Percentiles rank a stretch among this genome's conserved stretches.
phyloP scores from a whole-genome alignment of 30 jellyfish, hydroid and myxozoan species.

The Sanderia malayensis region DNA sequence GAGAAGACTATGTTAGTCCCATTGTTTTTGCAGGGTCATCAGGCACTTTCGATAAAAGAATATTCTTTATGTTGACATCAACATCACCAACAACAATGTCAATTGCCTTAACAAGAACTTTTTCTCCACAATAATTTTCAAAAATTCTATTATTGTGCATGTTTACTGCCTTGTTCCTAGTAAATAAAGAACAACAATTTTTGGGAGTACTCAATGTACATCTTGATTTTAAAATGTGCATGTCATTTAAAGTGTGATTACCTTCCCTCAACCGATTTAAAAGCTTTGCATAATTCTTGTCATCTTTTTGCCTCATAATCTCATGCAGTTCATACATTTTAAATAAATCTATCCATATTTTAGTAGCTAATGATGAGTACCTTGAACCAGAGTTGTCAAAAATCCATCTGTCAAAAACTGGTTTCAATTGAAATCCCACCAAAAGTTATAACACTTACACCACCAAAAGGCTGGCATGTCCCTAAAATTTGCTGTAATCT shows the following conservation, averaged over 20 bases:
- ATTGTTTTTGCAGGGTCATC: slow-evolving; percentile 8
- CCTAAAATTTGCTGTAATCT: too few species aligned
- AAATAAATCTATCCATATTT: slow-evolving; percentile 13
- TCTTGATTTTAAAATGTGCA: neutral
- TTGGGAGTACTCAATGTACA: neutral
- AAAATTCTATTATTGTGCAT: neutral
- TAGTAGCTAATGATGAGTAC: too few species aligned
- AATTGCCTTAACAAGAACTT: too few species aligned
- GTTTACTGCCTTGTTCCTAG: slow-evolving; percentile 13
- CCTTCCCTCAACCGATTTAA: neutral
- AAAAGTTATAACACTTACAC: slow-evolving; percentile 8
- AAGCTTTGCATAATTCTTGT: neutral
- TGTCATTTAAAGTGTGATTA: neutral
- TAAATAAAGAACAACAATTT: too few species aligned
- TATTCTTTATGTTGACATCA: neutral
- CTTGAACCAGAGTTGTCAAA: neutral
- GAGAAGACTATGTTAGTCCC: neutral
- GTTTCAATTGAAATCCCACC: neutral
- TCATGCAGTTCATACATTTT: slow-evolving; percentile 7
- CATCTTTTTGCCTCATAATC: neutral
- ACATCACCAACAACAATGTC: too few species aligned
- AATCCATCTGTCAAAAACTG: neutral
- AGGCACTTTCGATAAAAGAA: slow-evolving; percentile 1
- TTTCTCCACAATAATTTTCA: too few species aligned
- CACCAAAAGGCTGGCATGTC: too few species aligned